phyloP scores from a whole-genome alignment of 1,140 invertebrate genomes.

The Hormaphis cornu region DNA sequence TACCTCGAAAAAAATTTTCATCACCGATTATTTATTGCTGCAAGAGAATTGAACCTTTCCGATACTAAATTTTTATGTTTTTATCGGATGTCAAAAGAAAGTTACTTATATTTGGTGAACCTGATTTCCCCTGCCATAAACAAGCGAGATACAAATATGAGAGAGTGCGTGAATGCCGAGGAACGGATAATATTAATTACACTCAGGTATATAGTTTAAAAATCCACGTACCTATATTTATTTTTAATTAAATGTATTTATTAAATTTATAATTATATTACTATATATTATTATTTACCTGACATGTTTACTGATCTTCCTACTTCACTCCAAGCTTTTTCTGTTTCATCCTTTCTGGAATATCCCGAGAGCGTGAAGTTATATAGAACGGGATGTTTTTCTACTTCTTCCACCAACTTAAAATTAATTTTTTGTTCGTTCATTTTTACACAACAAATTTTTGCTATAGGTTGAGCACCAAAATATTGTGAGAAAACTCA shows the following conservation, averaged over 20 bases:
- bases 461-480: neutral
- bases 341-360: slow-evolving; percentile 37
- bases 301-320: slow-evolving; percentile 5
- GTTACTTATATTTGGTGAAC: neutral
- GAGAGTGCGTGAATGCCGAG: neutral
- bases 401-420: slow-evolving; percentile 35
- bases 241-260: neutral
- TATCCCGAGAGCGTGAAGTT: slow-evolving; percentile 37
- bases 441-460: slow-evolving; percentile 27
- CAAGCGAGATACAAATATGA: neutral
- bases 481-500: neutral
- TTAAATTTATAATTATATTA: neutral
- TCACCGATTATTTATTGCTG: slow-evolving; percentile 11
- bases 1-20: slow-evolving; percentile 2
- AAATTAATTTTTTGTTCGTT: slow-evolving; percentile 35
- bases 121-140: neutral
- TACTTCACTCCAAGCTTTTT: slow-evolving; percentile 37
- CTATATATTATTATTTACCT: neutral
- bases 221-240: no score
- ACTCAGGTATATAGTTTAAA: neutral
- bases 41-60: neutral
- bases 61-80: slow-evolving; percentile 13
- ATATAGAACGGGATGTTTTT: slow-evolving; percentile 37
- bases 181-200: neutral
- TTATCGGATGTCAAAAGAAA: slow-evolving; percentile 1